Conservation (phyloP, 2,888 invertebrate genomes). For the Ophion ventricosus region DNA sequence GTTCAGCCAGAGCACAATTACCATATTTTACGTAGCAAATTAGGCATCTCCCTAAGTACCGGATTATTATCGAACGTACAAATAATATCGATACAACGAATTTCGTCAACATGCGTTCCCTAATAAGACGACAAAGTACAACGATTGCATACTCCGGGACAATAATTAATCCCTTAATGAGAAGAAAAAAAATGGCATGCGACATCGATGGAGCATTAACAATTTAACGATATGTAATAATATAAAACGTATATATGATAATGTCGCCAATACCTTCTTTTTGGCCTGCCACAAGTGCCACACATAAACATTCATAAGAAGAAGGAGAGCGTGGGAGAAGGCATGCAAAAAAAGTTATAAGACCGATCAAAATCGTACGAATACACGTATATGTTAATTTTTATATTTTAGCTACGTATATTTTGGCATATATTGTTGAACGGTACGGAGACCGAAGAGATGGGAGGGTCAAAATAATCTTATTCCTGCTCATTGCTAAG, state of each 20-base stretch:
- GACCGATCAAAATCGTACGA: slow-evolving; percentile 80
- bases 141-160: neutral
- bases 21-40: slow-evolving; percentile 18
- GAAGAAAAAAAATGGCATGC: neutral
- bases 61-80: neutral
- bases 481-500: neutral
- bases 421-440: neutral
- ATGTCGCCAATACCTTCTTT: slow-evolving; percentile 86
- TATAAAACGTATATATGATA: slow-evolving; percentile 80
- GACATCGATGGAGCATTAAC: slow-evolving; percentile 11
- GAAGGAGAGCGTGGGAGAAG: slow-evolving; percentile 88
- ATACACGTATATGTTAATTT: slow-evolving; percentile 64
- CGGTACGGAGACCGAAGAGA: neutral
- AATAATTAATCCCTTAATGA: neutral
- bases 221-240: slow-evolving; percentile 74
- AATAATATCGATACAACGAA: neutral
- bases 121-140: neutral
- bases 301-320: slow-evolving; percentile 89
- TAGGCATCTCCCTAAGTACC: neutral
- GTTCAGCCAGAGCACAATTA: slow-evolving; percentile 19
- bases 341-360: slow-evolving; percentile 86
- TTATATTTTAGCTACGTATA: slow-evolving; percentile 54
- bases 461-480: neutral
- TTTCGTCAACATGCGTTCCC: neutral
- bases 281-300: slow-evolving; percentile 89